These are phyloP conservation scores for Chaetodon trifascialis DNA, from an alignment of 2,113 vertebrate genomes.

Conservation along the genomic window DNA sequence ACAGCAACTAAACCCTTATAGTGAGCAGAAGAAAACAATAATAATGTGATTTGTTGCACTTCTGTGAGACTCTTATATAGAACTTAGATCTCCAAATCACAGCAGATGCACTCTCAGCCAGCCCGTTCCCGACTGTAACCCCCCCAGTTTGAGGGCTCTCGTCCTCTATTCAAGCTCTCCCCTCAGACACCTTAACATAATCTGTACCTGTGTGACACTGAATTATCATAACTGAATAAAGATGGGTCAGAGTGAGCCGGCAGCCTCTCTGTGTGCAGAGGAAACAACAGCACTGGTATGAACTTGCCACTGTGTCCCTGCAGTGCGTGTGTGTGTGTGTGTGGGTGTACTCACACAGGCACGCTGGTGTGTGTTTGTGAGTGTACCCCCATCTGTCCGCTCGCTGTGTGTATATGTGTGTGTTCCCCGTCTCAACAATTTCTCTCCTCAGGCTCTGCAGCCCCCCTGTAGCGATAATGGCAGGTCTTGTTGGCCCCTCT, in stretches of 20 bases:
- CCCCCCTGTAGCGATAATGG: conserved; percentile 56
- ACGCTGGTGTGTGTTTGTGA: conserved; percentile 35
- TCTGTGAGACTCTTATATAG: not conserved
- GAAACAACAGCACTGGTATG: conserved; percentile 36
- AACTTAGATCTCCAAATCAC: not conserved
- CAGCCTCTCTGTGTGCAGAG: conserved; percentile 46
- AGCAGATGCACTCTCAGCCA: too few species aligned
- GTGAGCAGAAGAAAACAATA: not conserved
- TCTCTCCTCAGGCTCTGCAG: conserved; percentile 40
- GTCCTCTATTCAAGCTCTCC: conserved; percentile 48
- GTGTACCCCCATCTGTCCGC: conserved; percentile 49
- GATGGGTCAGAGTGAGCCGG: conserved; percentile 60
- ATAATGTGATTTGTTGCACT: too few species aligned
- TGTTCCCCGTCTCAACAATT: conserved; percentile 13
- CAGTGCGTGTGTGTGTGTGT: not conserved
- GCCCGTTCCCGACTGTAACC: not conserved
- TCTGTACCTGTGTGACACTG: conserved; percentile 63
- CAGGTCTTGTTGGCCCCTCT: conserved; percentile 56
- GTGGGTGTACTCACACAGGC: not conserved
- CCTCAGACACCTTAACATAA: conserved; percentile 60
- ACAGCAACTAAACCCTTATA: not conserved
- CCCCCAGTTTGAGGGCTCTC: conserved; percentile 43
- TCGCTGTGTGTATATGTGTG: not conserved
- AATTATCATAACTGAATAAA: conserved; percentile 81
- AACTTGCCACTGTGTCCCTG: conserved; percentile 46